Evolutionary conservation across 2,113 vertebrate genomes (phyloP).

Genomic region (Prolemur simus): DNA sequence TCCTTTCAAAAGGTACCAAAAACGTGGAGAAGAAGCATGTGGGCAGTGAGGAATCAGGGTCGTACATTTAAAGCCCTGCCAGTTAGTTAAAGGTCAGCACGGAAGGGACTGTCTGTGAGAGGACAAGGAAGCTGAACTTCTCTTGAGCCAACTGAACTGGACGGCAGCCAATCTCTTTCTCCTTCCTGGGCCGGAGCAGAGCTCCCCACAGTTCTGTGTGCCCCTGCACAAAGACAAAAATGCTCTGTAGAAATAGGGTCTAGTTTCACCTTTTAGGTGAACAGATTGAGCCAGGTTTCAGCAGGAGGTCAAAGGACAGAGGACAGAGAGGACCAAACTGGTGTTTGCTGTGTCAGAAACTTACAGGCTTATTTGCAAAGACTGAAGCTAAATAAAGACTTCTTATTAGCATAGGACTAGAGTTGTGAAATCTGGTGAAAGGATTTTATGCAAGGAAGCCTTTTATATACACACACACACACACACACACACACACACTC

Average conservation of each 20-base stretch:
- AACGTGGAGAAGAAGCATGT: neutral
- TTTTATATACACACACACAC: neutral
- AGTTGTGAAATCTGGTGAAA: conserved; percentile 73
- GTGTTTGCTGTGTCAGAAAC: conserved; percentile 52
- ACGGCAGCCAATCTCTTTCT: conserved; percentile 10
- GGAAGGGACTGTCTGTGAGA: conserved; percentile 24
- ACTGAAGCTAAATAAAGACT: conserved; percentile 64
- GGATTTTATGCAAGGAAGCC: conserved; percentile 48
- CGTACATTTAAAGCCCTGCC: neutral
- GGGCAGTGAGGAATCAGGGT: neutral
- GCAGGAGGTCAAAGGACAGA: conserved; percentile 44
- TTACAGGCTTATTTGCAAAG: conserved; percentile 67
- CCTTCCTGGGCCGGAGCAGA: neutral
- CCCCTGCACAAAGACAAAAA: conserved; percentile 3
- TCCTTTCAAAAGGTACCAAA: neutral
- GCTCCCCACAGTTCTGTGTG: neutral
- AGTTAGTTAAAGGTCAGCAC: conserved; percentile 45
- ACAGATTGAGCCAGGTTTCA: conserved; percentile 34
- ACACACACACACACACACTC: neutral
- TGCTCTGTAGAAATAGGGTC: neutral
- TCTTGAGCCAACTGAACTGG: conserved; percentile 22
- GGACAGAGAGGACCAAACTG: conserved; percentile 22
- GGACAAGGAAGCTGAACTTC: conserved; percentile 13
- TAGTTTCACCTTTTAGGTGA: conserved; percentile 31
- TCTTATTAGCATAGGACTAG: conserved; percentile 44